Evolutionary conservation across 2,888 invertebrate genomes (phyloP), one percentile per base, ranked within the genome.

Genomic region (Hofmannophila pseudospretella): DNA sequence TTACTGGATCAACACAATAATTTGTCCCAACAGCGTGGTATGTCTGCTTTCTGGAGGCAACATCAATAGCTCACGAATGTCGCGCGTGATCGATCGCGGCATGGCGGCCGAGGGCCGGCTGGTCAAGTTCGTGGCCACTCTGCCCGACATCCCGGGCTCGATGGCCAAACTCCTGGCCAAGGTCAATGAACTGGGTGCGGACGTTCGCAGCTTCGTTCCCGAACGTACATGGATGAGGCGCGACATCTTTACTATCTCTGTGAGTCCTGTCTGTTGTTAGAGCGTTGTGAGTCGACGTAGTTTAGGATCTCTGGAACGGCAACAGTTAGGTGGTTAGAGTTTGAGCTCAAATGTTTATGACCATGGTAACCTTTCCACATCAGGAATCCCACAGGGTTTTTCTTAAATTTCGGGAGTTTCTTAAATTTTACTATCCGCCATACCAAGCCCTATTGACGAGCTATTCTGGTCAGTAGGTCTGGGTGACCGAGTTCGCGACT

Each of bases 161-260:
- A 93, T 96, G 47, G 90, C 93, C n/a, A 94, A 94, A 49, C 81
- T 96, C 3, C 93, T 95, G 41, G 88, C 88, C 51, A 69, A 91
- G 33, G 79, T 96, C 22, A 89, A 90, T 1, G 88, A 89, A 7
- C 77, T 92, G 33, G 95, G 95, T 0, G 95, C 94, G 0, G 93
- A 93, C 27, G 94, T 97, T 46, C 96, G 96, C 77, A 96, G 96
- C 65, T 94, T 97, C 34, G 92, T 94, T 72, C 96, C 97, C 60
- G 96, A 97, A 64, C 88, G 96, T 39, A 95, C 96, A 1, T 97
- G 96, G 96, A 89, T 96, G 33, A 90, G 90, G 41, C 88, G 90
- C 2, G 96, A 97, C 68, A 92, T 96, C 11, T 95, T 94, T 39
- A 61, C 55, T 19, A 45, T 63, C 36, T 55, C 56, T 38, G 67